Percentiles rank a stretch among this genome's conserved stretches.
Conservation (phyloP, 2,888 invertebrate genomes). For the Rhamnusium bicolor region DNA sequence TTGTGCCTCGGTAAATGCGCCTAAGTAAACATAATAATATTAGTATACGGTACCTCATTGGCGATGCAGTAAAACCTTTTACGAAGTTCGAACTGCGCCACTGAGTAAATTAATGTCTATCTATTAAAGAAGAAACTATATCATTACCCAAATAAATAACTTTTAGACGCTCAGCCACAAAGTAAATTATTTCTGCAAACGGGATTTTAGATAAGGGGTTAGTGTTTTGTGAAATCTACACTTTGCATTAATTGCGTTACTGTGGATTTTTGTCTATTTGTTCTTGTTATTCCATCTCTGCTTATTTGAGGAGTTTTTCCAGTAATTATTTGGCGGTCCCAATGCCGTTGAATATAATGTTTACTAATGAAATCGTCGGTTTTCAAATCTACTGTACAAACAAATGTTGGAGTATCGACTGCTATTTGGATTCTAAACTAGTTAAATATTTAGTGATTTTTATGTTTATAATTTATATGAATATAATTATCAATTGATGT, state of each 20-base stretch:
- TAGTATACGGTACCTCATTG: constrained; percentile 1
- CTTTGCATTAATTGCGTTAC: constrained; percentile 27
- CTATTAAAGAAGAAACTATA: constrained; percentile 31
- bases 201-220: constrained; percentile 23
- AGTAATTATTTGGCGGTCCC: constrained; percentile 16
- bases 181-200: constrained; percentile 27
- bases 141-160: constrained; percentile 30
- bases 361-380: constrained; percentile 27
- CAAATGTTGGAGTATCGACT: neutral
- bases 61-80: constrained; percentile 22
- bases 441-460: too few species aligned
- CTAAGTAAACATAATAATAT: constrained; percentile 26
- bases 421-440: neutral
- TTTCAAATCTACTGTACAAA: constrained; percentile 3
- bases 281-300: constrained; percentile 15
- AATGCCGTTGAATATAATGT: constrained; percentile 19
- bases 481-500: too few species aligned
- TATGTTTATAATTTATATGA: too few species aligned
- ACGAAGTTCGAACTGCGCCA: neutral
- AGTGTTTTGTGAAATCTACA: constrained; percentile 26
- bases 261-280: constrained; percentile 31
- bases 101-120: constrained; percentile 16
- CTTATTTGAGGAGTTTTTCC: constrained; percentile 1
- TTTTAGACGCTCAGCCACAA: constrained; percentile 10
- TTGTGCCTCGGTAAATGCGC: constrained; percentile 12